A percentile compares a stretch with the other conserved stretches of the same genome.
phyloP scores from a whole-genome alignment of 2,888 invertebrate species.

The Venusia cambrica region DNA sequence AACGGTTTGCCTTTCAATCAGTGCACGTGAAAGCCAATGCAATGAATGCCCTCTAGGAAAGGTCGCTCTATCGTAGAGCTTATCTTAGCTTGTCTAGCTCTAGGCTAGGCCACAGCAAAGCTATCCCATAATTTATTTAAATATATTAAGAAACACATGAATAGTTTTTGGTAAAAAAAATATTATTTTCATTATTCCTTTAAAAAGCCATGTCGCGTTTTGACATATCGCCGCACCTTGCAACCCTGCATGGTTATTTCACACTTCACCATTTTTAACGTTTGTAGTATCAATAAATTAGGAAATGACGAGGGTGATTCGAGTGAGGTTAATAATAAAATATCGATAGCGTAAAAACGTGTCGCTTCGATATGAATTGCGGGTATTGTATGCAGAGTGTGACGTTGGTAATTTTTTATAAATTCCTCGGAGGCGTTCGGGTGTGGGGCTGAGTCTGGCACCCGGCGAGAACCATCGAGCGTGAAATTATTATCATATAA shows the following conservation, averaged over 20 bases:
- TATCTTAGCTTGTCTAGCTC: too few species aligned
- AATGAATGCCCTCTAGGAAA: too few species aligned
- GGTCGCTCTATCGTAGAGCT: too few species aligned
- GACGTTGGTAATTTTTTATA: conserved; percentile 61
- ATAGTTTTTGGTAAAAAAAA: too few species aligned
- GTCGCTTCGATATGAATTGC: conserved; percentile 19
- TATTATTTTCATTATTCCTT: too few species aligned
- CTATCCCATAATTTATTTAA: too few species aligned
- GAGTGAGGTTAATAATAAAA: conserved; percentile 39
- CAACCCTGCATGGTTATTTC: conserved; percentile 40
- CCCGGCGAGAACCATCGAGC: conserved; percentile 60
- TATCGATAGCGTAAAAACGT: conserved; percentile 43
- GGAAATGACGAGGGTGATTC: conserved; percentile 43
- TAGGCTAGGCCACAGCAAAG: too few species aligned
- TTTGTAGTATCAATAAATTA: conserved; percentile 70
- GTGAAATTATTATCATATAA: conserved; percentile 81
- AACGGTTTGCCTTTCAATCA: too few species aligned
- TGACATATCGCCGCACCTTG: conserved; percentile 29
- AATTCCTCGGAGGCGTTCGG: conserved; percentile 58
- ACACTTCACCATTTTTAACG: conserved; percentile 62
- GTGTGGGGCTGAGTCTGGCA: conserved; percentile 37
- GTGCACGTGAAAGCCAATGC: too few species aligned
- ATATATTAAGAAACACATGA: too few species aligned
- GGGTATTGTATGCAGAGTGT: conserved; percentile 35
- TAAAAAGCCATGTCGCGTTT: conserved; percentile 15